Evolutionary conservation across 2,888 invertebrate genomes (phyloP), one percentile per base, ranked within the genome.

Genomic region (Drosophila meridiana): DNA sequence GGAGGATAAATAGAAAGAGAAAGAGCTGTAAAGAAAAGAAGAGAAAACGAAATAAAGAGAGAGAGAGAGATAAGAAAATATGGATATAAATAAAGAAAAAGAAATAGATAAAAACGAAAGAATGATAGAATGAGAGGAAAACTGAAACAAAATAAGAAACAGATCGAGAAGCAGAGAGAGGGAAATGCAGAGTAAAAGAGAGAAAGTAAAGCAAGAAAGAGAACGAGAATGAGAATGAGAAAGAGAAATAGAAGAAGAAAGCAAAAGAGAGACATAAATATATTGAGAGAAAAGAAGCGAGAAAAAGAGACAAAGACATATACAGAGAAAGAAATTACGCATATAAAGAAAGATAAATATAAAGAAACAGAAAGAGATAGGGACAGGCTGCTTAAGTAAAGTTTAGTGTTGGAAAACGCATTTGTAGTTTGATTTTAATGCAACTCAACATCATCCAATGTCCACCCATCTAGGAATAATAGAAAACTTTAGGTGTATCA

Each of bases 351-450:
- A 20, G 40, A 42, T 7, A 3, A 3, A 43, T 0, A 43, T 1
- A 9, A 4, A 4, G 9, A 47, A 28, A 0, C 2, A 13, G 8
- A 30, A 0, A 2, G 14, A 48, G 43, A 20, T 7, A 43, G 8
- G 8, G 42, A 8, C 1, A 30, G 20, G 30, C 4, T 5, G 2
- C 20, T 42, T 47, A 14, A 13, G 11, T 45, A 43, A 3, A 20
- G 11, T 13, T n/a, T 30, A 43, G 43, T 57, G 43, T 57, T 57
- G 43, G 9, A 26, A 57, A 43, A 57, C 8, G 4, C 32, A 9
- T 20, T 11, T 20, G 4, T 0, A 50, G 5, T 14, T n/a, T 3
- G 13, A 13, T 28, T 2, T 26, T 1, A 28, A 6, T 28, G 6
- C 4, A 6, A 28, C 13, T 13, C 2, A 45, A 6, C 34, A 34